A percentile compares a stretch with the other conserved stretches of the same genome.
Conservation (phyloP, 2,888 invertebrate genomes). For the Cheilosia variabilis region DNA sequence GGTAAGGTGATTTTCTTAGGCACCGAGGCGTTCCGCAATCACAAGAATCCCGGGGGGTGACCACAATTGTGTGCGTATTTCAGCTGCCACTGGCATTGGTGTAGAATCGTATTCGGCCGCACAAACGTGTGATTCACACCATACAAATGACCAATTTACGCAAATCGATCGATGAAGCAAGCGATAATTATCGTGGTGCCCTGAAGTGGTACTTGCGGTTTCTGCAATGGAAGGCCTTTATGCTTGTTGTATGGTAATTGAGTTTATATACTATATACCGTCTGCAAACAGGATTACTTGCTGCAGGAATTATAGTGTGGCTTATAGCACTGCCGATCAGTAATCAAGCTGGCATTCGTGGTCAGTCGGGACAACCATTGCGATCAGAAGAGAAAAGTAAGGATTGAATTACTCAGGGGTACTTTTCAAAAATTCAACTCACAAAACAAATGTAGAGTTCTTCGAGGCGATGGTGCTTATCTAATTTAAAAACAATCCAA, state of each 20-base stretch:
- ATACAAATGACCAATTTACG: slow-evolving; percentile 60
- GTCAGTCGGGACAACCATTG: too few relatives aligned
- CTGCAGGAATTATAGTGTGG: not conserved
- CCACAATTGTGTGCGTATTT: slow-evolving; percentile 40
- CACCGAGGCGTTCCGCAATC: slow-evolving; percentile 56
- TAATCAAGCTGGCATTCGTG: too few relatives aligned
- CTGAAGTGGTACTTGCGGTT: slow-evolving; percentile 58
- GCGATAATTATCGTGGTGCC: slow-evolving; percentile 65
- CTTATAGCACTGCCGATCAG: too few relatives aligned
- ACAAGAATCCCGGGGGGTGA: slow-evolving; percentile 49
- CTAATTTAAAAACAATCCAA: too few relatives aligned
- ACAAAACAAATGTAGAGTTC: too few relatives aligned
- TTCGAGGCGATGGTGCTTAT: too few relatives aligned
- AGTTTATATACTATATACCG: slow-evolving; percentile 25
- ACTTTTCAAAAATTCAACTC: too few relatives aligned
- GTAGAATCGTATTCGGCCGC: slow-evolving; percentile 20
- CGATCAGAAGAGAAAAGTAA: too few relatives aligned
- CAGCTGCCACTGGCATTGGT: slow-evolving; percentile 10
- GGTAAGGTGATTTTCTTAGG: slow-evolving; percentile 49
- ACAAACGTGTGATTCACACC: slow-evolving; percentile 56
- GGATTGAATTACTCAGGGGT: too few relatives aligned
- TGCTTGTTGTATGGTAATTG: slow-evolving; percentile 38
- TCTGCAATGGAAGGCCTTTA: slow-evolving; percentile 15
- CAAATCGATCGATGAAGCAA: slow-evolving; percentile 56
- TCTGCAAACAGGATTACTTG: slow-evolving; percentile 16